Evolutionary conservation across 2,113 vertebrate species (phyloP).

Genomic region (Galemys pyrenaicus): DNA sequence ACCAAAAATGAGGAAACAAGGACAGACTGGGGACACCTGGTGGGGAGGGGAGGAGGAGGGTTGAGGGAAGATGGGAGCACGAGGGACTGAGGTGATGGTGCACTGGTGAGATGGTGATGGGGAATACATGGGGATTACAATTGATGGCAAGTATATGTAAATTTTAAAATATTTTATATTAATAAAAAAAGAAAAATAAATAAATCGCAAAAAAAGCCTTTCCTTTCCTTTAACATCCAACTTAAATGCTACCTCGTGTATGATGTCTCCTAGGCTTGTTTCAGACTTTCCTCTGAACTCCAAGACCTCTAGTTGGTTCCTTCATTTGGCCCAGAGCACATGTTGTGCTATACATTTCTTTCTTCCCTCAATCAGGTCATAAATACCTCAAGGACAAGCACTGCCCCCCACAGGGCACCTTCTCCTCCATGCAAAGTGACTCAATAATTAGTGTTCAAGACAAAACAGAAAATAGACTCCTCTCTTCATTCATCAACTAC

Average conservation of each 20-base stretch:
- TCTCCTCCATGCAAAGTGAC: background rate
- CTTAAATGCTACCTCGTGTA: background rate
- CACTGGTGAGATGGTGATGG: no score
- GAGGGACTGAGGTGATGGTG: no score
- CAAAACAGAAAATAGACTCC: background rate
- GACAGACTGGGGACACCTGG: no score
- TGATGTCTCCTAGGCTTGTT: background rate
- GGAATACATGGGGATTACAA: no score
- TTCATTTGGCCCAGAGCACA: background rate
- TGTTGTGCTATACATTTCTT: background rate
- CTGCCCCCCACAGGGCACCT: background rate
- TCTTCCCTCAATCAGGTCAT: background rate
- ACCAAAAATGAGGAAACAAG: no score
- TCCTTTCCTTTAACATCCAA: background rate
- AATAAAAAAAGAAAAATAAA: no score
- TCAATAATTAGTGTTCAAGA: background rate
- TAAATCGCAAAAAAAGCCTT: background rate
- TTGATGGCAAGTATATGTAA: no score
- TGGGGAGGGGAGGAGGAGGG: no score
- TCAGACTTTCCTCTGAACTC: background rate
- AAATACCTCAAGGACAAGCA: background rate
- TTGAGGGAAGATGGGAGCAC: no score
- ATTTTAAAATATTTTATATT: no score
- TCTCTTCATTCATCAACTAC: background rate
- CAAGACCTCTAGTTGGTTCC: background rate